Base-by-base conservation (phyloP, 1,140 invertebrate genomes). In the Ruditapes philippinarum region DNA sequence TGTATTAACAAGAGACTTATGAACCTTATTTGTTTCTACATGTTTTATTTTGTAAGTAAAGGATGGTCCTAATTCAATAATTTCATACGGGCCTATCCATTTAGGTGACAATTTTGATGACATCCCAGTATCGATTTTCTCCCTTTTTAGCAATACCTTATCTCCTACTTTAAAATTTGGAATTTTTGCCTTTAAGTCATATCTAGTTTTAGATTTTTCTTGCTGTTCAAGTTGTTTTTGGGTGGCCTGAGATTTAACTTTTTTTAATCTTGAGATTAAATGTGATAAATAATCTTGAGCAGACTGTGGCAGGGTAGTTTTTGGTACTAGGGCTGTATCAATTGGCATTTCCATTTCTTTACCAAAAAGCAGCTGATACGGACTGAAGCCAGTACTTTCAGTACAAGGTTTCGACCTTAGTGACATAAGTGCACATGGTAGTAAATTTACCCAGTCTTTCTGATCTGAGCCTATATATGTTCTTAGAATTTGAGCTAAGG, bases 391-490 rank as follows among this genome's bases (percentile, higher is more conserved):
- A 49, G 73, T 76, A 40, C 40, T 76, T 49, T 45, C 40, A 51
- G 76, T 49, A 22, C n/a, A 45, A 12, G 73, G 73, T 28, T 45
- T 76, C 3, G 73, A 76, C n/a, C 73, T 1, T 14, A 76, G 70
- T 1, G 68, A 33, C 89, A 90, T 90, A 19, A 90, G 14, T 4
- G 76, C 68, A 33, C 54, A 36, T 36, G 78, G 62, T 1, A 88
- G 38, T 4, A 88, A 33, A 17, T 57, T 11, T 9, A 28, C 57
- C 78, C 78, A 90, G 45, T 88, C 68, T 28, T 7, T 54, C 74
- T 90, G 84, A 60, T 76, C 42, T 45, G 81, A n/a, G 36, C 83
- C 51, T 28, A 42, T 49, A 42, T 88, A 90, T 7, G 54, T 38
- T 31, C 85, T 40, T n/a, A 88, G 38, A 19, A 54, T 57, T 83